Evolutionary conservation across 2,113 vertebrate species (phyloP).

Genomic region (Naja naja): DNA sequence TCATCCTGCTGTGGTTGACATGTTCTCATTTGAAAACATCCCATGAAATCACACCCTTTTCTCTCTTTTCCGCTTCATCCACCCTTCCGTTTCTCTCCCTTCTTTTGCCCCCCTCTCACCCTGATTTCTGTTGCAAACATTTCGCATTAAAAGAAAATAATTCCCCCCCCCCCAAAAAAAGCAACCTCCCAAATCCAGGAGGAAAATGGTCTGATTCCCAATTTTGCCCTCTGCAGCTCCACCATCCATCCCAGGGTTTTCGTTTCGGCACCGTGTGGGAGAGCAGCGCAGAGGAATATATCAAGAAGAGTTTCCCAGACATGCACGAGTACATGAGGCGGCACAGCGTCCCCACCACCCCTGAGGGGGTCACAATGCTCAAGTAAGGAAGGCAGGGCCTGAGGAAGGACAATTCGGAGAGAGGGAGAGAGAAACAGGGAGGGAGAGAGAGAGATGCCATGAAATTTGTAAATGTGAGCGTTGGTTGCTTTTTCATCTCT

Average conservation of each 20-base stretch:
- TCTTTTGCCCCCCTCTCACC: no score
- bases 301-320: slow-evolving; percentile 90
- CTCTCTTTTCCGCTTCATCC: not conserved
- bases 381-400: slow-evolving; percentile 74
- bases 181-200: not conserved
- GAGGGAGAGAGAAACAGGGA: no score
- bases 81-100: not conserved
- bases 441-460: not conserved
- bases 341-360: slow-evolving; percentile 86
- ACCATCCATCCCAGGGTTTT: slow-evolving; percentile 86
- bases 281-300: slow-evolving; percentile 92
- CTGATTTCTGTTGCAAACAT: not conserved
- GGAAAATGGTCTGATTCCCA: not conserved
- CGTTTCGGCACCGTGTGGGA: slow-evolving; percentile 88
- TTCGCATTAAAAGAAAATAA: not conserved
- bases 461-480: not conserved
- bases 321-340: slow-evolving; percentile 86
- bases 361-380: slow-evolving; percentile 82
- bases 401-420: accelerated
- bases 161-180: not conserved
- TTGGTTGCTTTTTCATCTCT: not conserved
- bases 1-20: not conserved
- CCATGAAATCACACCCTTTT: not conserved
- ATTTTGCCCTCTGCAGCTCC: slow-evolving; percentile 73
- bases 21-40: not conserved